phyloP scores from a whole-genome alignment of 2,888 invertebrate genomes.

The Xanthorhoe designata region DNA sequence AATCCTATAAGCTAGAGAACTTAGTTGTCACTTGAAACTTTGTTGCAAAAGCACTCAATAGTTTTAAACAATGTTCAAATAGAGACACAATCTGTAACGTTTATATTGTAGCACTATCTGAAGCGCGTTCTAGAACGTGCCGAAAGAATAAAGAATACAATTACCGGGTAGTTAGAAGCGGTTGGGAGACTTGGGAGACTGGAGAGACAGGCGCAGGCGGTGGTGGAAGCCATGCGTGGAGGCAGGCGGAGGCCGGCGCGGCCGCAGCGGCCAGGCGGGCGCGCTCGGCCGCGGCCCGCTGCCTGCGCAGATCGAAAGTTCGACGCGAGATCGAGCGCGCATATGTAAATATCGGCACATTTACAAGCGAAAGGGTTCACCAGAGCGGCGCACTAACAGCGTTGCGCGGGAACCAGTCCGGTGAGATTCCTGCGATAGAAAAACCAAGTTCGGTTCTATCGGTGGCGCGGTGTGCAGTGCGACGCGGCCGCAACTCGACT shows the following conservation, averaged over 20 bases:
- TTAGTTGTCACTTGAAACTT: conserved; percentile 7
- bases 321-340: conserved; percentile 82
- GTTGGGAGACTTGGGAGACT: conserved; percentile 32
- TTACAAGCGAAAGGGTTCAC: conserved; percentile 86
- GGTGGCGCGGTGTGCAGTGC: conserved; percentile 77
- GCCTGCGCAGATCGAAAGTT: conserved; percentile 84
- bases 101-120: neutral
- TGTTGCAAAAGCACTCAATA: conserved; percentile 5
- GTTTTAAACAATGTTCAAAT: conserved; percentile 7
- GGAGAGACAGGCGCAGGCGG: conserved; percentile 26
- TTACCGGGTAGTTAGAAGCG: conserved; percentile 39
- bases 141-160: conserved; percentile 15
- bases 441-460: conserved; percentile 79
- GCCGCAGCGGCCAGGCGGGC: conserved; percentile 48
- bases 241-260: conserved; percentile 65
- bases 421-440: conserved; percentile 88
- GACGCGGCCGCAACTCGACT: conserved; percentile 81
- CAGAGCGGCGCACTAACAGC: conserved; percentile 84
- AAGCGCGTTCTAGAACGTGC: conserved; percentile 1
- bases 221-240: conserved; percentile 74
- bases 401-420: conserved; percentile 87
- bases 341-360: conserved; percentile 86
- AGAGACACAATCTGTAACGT: conserved; percentile 7
- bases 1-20: neutral
- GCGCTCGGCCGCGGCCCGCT: conserved; percentile 60